Percentiles rank a stretch among this genome's conserved stretches.
phyloP scores from a whole-genome alignment of 2,113 vertebrate species.

The Cariama cristata region DNA sequence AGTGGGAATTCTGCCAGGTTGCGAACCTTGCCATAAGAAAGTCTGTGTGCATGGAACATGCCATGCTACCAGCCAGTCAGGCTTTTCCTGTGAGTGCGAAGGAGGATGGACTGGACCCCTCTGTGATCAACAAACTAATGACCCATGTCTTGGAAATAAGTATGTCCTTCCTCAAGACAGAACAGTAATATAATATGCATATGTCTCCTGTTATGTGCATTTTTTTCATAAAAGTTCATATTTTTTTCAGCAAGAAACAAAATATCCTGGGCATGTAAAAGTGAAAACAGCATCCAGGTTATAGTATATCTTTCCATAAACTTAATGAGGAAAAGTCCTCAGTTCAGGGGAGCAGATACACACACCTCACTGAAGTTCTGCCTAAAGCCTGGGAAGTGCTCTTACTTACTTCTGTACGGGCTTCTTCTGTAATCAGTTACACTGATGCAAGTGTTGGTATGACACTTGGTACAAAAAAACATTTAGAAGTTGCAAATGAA shows the following conservation, averaged over 20 bases:
- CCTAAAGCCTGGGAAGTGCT: neutral
- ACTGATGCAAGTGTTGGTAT: neutral
- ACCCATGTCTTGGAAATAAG: conserved; percentile 97
- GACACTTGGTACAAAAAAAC: neutral
- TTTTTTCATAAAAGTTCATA: neutral
- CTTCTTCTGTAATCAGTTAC: neutral
- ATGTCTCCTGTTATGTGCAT: neutral
- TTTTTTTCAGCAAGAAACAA: neutral
- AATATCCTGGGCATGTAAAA: neutral
- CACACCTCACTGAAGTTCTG: neutral
- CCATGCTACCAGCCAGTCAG: conserved; percentile 85
- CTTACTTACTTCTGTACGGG: neutral
- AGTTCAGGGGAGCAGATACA: neutral
- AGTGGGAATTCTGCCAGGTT: conserved; percentile 91
- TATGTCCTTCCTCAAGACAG: conserved; percentile 74
- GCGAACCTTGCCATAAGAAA: conserved; percentile 92
- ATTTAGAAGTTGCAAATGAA: neutral
- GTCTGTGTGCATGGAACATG: conserved; percentile 91
- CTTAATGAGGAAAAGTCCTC: neutral
- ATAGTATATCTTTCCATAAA: neutral
- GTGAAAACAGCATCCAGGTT: neutral
- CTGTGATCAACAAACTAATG: conserved; percentile 92
- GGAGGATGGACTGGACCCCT: conserved; percentile 90
- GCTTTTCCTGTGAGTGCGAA: conserved; percentile 93
- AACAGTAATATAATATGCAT: neutral